phyloP scores from a whole-genome alignment of 2,797 vertebrate genomes.

The Poecilia velifera region DNA sequence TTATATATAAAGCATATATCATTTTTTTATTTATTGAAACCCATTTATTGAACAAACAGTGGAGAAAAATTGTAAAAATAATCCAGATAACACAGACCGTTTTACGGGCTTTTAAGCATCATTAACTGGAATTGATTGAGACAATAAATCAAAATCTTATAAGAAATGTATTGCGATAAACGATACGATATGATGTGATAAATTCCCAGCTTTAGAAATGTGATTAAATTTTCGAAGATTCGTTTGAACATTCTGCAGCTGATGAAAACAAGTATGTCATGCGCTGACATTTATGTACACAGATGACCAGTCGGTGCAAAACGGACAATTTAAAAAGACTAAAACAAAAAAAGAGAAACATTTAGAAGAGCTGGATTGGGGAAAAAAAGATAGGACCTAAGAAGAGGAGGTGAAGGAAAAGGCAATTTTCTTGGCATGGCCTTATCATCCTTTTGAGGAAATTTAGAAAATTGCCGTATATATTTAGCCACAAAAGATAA shows the following conservation, averaged over 20 bases:
- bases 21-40: no score
- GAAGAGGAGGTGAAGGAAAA: slow-evolving; percentile 8
- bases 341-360: not conserved
- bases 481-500: slow-evolving; percentile 56
- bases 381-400: not conserved
- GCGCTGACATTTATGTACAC: not conserved
- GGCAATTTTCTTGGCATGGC: slow-evolving; percentile 24
- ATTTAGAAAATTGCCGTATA: slow-evolving; percentile 47
- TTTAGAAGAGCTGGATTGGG: not conserved
- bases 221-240: not conserved
- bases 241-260: not conserved
- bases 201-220: not conserved
- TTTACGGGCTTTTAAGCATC: no score
- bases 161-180: no score
- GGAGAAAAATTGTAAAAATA: no score
- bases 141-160: no score
- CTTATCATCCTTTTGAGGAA: slow-evolving; percentile 40
- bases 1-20: no score
- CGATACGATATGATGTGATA: no score
- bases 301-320: slow-evolving; percentile 11
- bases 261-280: not conserved
- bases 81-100: no score
- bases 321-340: not conserved
- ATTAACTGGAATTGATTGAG: no score
- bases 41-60: no score